Evolutionary conservation across 2,113 vertebrate genomes (phyloP), one percentile per base, ranked within the genome.

Genomic region (Plectropomus leopardus): DNA sequence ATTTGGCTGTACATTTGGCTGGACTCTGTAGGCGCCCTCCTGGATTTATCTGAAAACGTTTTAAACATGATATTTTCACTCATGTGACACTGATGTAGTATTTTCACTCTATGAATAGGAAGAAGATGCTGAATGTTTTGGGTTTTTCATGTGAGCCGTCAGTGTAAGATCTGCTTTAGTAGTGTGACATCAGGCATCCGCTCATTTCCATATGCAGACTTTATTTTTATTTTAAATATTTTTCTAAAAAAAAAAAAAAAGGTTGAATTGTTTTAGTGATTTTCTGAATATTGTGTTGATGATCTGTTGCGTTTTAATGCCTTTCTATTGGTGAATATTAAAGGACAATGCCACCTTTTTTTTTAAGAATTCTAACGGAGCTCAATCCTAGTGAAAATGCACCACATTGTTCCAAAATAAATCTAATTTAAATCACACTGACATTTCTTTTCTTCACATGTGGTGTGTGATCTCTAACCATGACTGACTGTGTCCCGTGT

Each of bases 211-310:
- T 24, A 28, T 45, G 45, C 82, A 79, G 73, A 82, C 61, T 69
- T 28, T 45, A 5, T 59, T 59, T 76, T 28, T 11, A 5, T 19
- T 66, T 34, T n/a, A n/a, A n/a, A n/a, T n/a, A 8, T 36, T 78
- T 70, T 60, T 68, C 23, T 53, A 7, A 6, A 7, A 59, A 76
- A 7, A 6, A 7, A 59, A 76, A 7, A 64, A 78, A 32, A 40
- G 19, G n/a, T 71, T 57, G 40, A 36, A 66, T 47, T 45, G 59
- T 65, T 40, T 67, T 81, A 32, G 64, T 75, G 66, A 59, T 83
- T 88, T 82, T 87, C 54, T 80, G 57, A 80, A 85, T 86, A 70
- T 88, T 73, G 88, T 91, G 78, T 89, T 86, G 82, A 87, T 16
- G 67, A 82, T 86, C 60, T 81, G 74, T 87, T 84, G 74, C 45